These are phyloP conservation scores for Cephus spinipes DNA, from an alignment of 2,888 invertebrate species.

Conservation along the genomic window DNA sequence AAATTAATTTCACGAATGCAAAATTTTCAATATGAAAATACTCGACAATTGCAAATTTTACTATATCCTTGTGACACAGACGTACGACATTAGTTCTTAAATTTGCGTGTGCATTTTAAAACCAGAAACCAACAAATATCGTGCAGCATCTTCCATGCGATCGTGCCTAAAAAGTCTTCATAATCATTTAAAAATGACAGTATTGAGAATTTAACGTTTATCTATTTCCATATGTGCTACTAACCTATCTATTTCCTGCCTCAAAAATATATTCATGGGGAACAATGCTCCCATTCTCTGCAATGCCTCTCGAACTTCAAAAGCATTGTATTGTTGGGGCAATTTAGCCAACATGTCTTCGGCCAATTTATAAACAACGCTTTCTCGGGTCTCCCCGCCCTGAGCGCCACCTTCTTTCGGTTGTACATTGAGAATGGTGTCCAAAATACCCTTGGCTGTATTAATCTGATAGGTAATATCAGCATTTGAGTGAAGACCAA, in stretches of 20 bases:
- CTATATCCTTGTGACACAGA: too few relatives aligned
- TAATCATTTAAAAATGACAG: neutral
- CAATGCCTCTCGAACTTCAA: slow-evolving; percentile 90
- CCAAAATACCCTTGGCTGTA: slow-evolving; percentile 92
- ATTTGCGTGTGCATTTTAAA: too few relatives aligned
- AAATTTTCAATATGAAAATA: too few relatives aligned
- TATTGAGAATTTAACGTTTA: neutral
- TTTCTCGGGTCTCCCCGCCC: slow-evolving; percentile 93
- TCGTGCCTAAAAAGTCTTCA: too few relatives aligned
- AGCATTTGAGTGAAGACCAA: slow-evolving; percentile 96
- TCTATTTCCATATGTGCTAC: neutral
- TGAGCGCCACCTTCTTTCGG: slow-evolving; percentile 94
- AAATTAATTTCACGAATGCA: too few relatives aligned
- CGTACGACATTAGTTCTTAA: too few relatives aligned
- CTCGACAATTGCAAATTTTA: too few relatives aligned
- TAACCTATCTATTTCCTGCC: slow-evolving; percentile 74
- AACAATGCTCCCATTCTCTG: slow-evolving; percentile 91
- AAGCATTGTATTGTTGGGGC: slow-evolving; percentile 87
- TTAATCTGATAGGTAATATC: slow-evolving; percentile 98
- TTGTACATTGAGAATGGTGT: slow-evolving; percentile 95
- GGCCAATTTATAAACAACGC: slow-evolving; percentile 90
- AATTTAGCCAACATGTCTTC: slow-evolving; percentile 92
- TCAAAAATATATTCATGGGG: slow-evolving; percentile 95
- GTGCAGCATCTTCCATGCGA: too few relatives aligned
- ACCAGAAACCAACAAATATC: too few relatives aligned